A percentile compares a stretch with the other conserved stretches of the same genome.
Evolutionary conservation across 53 echinoderm and acorn worm species (phyloP).

Genomic region (Luidia sarsii): DNA sequence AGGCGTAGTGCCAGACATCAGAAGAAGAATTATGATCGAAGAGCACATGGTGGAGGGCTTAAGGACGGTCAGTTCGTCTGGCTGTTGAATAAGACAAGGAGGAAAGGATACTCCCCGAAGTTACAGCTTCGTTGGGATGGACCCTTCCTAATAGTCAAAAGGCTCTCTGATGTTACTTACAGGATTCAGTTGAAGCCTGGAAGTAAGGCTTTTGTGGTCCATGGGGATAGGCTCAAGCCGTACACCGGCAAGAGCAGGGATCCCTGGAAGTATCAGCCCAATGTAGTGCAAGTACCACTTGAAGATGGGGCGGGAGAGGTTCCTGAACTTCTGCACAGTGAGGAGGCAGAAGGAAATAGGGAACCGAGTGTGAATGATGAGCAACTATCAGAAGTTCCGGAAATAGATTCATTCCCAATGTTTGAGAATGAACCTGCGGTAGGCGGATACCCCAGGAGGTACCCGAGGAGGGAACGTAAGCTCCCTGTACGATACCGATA

Average conservation of each 20-base stretch:
- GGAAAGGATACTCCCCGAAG: conserved; percentile 44
- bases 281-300: background rate
- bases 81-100: conserved; percentile 13
- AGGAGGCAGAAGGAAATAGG: background rate
- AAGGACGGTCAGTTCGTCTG: conserved; percentile 1
- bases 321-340: background rate
- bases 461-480: background rate
- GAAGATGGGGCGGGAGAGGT: background rate
- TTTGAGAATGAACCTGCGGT: too few species aligned
- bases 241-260: background rate
- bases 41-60: background rate
- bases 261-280: background rate
- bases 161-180: conserved; percentile 12
- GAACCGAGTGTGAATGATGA: conserved; percentile 3
- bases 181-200: background rate
- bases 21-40: conserved; percentile 28
- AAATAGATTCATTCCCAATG: too few species aligned
- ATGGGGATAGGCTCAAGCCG: conserved; percentile 39
- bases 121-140: conserved; percentile 14
- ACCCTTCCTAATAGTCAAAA: background rate
- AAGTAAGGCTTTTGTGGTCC: conserved; percentile 7
- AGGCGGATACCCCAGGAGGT: background rate
- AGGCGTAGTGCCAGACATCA: background rate
- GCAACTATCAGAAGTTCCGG: background rate
- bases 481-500: background rate